These are phyloP conservation scores for Latrodectus hesperus DNA, from an alignment of 2,888 invertebrate genomes.

Conservation along the genomic window DNA sequence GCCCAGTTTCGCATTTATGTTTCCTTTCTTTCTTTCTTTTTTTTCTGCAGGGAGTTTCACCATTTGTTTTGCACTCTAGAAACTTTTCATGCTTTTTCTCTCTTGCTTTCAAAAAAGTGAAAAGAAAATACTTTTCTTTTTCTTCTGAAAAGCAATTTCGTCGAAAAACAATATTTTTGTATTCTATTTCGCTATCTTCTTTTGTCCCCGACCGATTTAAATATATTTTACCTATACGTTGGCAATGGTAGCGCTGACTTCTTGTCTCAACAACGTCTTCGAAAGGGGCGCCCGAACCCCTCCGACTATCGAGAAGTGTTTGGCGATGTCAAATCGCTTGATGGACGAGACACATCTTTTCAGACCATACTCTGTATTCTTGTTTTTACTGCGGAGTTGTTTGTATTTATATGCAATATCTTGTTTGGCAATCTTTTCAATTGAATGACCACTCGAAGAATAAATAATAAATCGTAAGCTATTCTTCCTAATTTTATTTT, in stretches of 20 bases:
- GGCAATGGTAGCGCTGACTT: neutral
- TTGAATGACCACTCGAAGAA: no score
- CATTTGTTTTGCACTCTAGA: neutral
- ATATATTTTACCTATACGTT: neutral
- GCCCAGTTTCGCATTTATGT: constrained; percentile 7
- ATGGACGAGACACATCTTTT: neutral
- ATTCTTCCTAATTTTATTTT: no score
- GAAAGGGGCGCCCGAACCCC: no score
- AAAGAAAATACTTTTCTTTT: neutral
- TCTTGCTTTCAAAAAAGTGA: neutral
- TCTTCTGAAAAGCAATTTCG: constrained; percentile 30
- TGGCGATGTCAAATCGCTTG: neutral
- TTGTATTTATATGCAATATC: no score
- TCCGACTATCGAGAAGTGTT: neutral
- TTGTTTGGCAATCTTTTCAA: no score
- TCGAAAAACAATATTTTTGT: constrained; percentile 22
- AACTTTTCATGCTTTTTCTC: neutral
- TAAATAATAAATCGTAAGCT: no score
- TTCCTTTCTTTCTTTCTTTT: neutral
- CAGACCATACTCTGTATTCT: neutral
- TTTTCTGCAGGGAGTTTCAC: neutral
- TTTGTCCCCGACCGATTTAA: neutral
- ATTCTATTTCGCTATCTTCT: neutral
- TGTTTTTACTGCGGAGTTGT: no score
- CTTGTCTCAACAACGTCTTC: no score